A percentile compares a stretch with the other conserved stretches of the same genome.
These are phyloP conservation scores for Pogonocherus hispidulus DNA, from an alignment of 2,888 invertebrate genomes.

Conservation along the genomic window DNA sequence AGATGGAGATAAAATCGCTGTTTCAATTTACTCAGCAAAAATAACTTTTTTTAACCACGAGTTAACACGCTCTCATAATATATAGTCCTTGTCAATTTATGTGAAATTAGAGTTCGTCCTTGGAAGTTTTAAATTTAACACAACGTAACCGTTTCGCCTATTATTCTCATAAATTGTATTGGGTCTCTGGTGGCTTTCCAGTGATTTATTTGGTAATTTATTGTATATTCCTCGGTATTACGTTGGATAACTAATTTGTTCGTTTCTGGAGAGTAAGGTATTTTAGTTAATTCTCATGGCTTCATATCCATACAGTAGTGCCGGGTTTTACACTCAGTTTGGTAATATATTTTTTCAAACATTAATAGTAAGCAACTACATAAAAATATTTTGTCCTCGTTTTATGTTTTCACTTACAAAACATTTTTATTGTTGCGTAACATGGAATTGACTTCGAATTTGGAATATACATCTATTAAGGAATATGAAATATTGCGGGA, in stretches of 20 bases:
- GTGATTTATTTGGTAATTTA: not conserved
- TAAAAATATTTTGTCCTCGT: too few relatives aligned
- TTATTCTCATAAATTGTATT: conserved; percentile 1
- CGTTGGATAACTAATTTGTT: not conserved
- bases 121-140: conserved; percentile 7
- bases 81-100: conserved; percentile 3
- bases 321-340: not conserved
- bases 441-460: too few relatives aligned
- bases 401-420: too few relatives aligned
- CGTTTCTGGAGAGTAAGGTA: not conserved
- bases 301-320: too few relatives aligned
- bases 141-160: not conserved
- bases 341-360: too few relatives aligned
- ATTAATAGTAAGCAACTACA: too few relatives aligned
- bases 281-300: too few relatives aligned
- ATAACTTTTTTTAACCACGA: conserved; percentile 16
- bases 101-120: conserved; percentile 1
- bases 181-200: not conserved
- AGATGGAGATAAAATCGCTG: conserved; percentile 49
- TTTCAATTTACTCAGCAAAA: conserved; percentile 50
- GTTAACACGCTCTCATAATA: conserved; percentile 7
- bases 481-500: too few relatives aligned
- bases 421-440: too few relatives aligned
- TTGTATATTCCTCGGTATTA: not conserved
- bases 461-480: too few relatives aligned